Evolutionary conservation across 2,113 vertebrate species (phyloP), one percentile per base, ranked within the genome.

Genomic region (Ptilorrhoa leucosticta): DNA sequence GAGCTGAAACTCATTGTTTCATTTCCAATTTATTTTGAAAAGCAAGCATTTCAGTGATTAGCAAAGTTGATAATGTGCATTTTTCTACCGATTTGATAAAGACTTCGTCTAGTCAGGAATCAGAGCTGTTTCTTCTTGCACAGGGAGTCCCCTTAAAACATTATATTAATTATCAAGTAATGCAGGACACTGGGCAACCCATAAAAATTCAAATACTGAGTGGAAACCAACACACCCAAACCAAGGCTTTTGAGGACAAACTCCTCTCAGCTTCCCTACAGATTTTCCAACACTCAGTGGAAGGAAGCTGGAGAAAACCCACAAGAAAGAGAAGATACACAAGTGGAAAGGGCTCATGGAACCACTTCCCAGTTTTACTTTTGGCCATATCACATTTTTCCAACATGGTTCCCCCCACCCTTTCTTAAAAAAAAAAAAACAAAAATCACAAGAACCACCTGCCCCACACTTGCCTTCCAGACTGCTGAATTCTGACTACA

Each of bases 1-100:
- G n/a, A 66, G 26, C 13, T 40, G 13, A 51, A 69, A 47, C 8
- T 11, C 58, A 42, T 0, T 30, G n/a, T 60, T 37, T 33, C 30
- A 12, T 12, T 72, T 27, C 37, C 54, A 20, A 13, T 20, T 82
- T 11, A 14, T 19, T 73, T 3, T 11, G 51, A 50, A 81, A 86
- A 83, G 13, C 3, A 16, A 47, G 6, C 23, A 16, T 18, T 78
- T 37, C 20, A 53, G 42, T 15, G 16, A 54, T 21, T 37, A 30
- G 26, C 37, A n/a, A n/a, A 61, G 28, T 1, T 60, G 28, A 2
- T 40, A 31, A 45, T 1, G 1, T 1, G 1, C 7, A n/a, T 45
- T 58, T 45, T 83, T 19, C 33, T 60, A n/a, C 15, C 37, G 48
- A 80, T 37, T 31, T n/a, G 61, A 14, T 15, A 19, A 14, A 68